Base-by-base conservation (phyloP, 2,888 invertebrate species). In the Gandaritis pyraliata region DNA sequence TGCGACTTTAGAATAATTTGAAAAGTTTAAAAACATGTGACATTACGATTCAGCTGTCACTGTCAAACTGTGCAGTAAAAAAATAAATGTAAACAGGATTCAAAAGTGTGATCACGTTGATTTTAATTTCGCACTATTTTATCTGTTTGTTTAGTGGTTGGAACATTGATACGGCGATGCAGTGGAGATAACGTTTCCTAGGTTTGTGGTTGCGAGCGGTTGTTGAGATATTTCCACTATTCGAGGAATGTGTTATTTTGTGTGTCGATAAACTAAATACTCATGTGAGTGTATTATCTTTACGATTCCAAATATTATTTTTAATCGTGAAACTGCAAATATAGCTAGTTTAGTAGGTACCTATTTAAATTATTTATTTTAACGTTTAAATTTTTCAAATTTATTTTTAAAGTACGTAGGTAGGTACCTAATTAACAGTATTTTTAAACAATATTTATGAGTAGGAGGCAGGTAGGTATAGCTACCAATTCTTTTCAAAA, bases 81-180 rank as follows among this genome's bases (percentile, higher is more conserved):
- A 45, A 38, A 38, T 11, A 33, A 41, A 41, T n/a, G n/a, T 38
- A n/a, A 60, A 51, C 36, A 53, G 7, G n/a, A 29, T 29, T 48
- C 15, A 7, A 29, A 30, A 47, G 13, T 11, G 47, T 47, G 16
- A 4, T 45, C 15, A 4, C 23, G 36, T 41, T 48, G 13, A 38
- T 41, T 63, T 71, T 70, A 69, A 50, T 58, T 59, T 74, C 64
- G 69, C 66, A 72, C 50, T 72, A 65, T 77, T 77, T 79, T 80
- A 80, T 79, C 73, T 82, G 81, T 87, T 88, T 88, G 83, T 83
- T 83, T 82, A 78, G 85, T 85, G 82, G 76, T 69, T 70, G 74
- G 41, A 76, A 72, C 74, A 69, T 82, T 81, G 82, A 78, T 84
- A 82, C 77, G 74, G 63, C 69, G 78, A 78, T 84, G 82, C 78